Conservation (phyloP, 2,888 invertebrate species). For the Drosophila emarginata region DNA sequence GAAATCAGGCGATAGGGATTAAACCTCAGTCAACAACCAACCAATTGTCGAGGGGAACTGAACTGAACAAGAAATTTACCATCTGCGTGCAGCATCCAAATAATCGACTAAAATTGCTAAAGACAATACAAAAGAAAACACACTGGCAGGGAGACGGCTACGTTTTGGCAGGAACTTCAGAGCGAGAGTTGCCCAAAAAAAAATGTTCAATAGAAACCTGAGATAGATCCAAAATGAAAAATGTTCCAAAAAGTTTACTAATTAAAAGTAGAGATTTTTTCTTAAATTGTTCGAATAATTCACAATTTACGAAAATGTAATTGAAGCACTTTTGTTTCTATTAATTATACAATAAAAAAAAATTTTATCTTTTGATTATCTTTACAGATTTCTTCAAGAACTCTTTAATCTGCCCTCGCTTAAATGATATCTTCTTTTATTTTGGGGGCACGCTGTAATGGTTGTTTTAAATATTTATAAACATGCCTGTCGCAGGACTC, state of each 20-base stretch:
- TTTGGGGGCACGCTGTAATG: constrained; percentile 8
- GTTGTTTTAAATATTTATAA: constrained; percentile 28
- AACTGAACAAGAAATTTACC: not conserved
- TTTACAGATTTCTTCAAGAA: not conserved
- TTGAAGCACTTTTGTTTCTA: too few species aligned
- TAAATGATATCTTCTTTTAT: not conserved
- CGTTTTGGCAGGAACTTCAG: too few species aligned
- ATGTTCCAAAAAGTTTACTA: too few species aligned
- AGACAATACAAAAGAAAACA: not conserved
- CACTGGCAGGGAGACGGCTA: not conserved
- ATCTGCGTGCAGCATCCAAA: constrained; percentile 1
- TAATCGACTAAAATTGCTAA: not conserved
- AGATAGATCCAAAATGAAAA: too few species aligned
- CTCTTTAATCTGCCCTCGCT: not conserved
- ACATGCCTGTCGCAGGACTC: not conserved
- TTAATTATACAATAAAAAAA: too few species aligned
- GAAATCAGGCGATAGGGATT: constrained; percentile 6
- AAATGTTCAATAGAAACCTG: not conserved
- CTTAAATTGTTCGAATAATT: too few species aligned
- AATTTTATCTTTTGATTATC: too few species aligned
- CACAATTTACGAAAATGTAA: too few species aligned
- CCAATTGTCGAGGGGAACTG: constrained; percentile 2
- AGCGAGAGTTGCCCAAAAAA: not conserved
- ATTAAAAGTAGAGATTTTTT: too few species aligned
- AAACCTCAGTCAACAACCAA: constrained; percentile 11